These are phyloP conservation scores for Astreopora myriophthalma DNA, from an alignment of 64 coral and sea anemone species.

Conservation along the genomic window DNA sequence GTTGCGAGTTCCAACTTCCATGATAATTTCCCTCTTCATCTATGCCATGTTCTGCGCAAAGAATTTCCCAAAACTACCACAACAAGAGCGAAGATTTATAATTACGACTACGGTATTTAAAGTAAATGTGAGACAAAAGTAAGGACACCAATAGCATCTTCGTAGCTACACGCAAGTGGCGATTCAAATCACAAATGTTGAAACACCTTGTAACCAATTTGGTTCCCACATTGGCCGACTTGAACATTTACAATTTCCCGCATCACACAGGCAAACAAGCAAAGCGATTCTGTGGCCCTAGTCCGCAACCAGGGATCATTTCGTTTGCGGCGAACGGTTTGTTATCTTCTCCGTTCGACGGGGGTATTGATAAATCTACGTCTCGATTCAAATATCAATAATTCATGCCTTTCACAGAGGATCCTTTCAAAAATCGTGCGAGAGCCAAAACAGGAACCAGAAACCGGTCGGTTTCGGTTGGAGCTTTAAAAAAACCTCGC, in stretches of 20 bases:
- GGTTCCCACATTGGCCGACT: slow-evolving; percentile 96
- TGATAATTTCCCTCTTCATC: slow-evolving; percentile 75
- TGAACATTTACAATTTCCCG: slow-evolving; percentile 96
- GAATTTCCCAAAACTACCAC: slow-evolving; percentile 93
- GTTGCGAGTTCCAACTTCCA: slow-evolving; percentile 70
- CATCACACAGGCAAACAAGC: slow-evolving; percentile 58
- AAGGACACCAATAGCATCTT: not conserved
- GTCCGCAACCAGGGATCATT: not conserved
- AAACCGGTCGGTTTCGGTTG: slow-evolving; percentile 41
- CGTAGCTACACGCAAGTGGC: slow-evolving; percentile 16
- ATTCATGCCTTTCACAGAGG: slow-evolving; percentile 20
- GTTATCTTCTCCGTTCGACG: not conserved
- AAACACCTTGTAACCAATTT: slow-evolving; percentile 94
- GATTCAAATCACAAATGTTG: not conserved
- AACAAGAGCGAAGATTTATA: not conserved
- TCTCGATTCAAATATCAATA: slow-evolving; percentile 35
- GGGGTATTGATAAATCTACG: slow-evolving; percentile 32
- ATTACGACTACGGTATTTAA: not conserved
- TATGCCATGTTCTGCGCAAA: slow-evolving; percentile 92
- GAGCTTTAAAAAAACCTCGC: slow-evolving; percentile 40
- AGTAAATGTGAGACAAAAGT: slow-evolving; percentile 60
- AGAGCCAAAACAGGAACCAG: slow-evolving; percentile 65
- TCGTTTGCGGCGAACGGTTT: not conserved
- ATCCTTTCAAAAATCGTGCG: slow-evolving; percentile 19
- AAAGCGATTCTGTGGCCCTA: not conserved